Base-by-base conservation (phyloP, 2,113 vertebrate genomes). In the Bambusicola thoracicus region DNA sequence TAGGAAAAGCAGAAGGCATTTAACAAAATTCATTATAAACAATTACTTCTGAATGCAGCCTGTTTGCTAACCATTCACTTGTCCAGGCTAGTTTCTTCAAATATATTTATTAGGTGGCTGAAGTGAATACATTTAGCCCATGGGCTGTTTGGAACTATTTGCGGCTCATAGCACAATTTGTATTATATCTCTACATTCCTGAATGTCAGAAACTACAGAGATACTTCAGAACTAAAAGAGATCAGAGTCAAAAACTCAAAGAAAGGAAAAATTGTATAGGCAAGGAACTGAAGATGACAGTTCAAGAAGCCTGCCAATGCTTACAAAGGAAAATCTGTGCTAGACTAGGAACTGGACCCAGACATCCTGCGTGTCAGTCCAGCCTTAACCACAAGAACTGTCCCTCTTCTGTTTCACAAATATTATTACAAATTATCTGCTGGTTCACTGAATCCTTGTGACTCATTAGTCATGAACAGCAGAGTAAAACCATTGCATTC, bases 291-390 rank as follows among this genome's bases (percentile, higher is more conserved):
- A 95, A 75, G 32, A 94, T 38, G 44, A 67, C 72, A 92, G 78
- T 68, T 85, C 25, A 74, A 59, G 49, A 43, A 86, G 85, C 51
- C 51, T 87, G 93, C 87, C 94, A 96, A 67, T 80, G 61, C 55
- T 95, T 91, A 92, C 87, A 93, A 89, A 91, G 68, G 76, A 94
- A 95, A 94, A 91, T 85, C 75, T 83, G 44, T 75, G 79, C 92
- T 95, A 94, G 92, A 81, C 84, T 81, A 87, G 76, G 87, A 94
- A 87, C 48, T 88, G 91, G 83, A 81, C 88, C 66, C 95, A 96
- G 95, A 96, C 93, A 92, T 94, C 87, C 91, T 93, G 93, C 93
- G 59, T 89, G 72, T 89, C 81, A 94, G 81, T 85, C 89, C 84
- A 95, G 79, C 72, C 13, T 1, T 87, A 93, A 91, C 93, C 95